phyloP scores from a whole-genome alignment of 2,888 invertebrate genomes.

The Morpho achilles region DNA sequence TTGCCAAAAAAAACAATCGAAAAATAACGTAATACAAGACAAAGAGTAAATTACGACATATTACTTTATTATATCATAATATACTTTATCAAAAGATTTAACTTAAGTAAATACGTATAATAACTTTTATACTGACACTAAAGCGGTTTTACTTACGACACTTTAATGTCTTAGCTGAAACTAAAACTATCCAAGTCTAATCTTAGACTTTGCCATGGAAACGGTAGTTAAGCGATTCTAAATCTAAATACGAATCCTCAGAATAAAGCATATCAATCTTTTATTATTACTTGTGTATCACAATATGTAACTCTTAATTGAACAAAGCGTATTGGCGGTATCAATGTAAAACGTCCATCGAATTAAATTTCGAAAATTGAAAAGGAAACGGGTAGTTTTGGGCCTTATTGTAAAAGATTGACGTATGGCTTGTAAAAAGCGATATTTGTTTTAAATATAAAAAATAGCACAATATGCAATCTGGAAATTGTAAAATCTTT shows the following conservation, averaged over 20 bases:
- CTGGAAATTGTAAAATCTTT: too few species aligned
- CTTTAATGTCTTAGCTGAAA: constrained; percentile 53
- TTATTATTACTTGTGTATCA: not conserved
- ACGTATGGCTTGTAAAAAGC: too few species aligned
- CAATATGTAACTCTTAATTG: constrained; percentile 2
- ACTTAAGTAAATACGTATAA: not conserved
- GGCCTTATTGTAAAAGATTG: too few species aligned
- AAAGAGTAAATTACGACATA: too few species aligned
- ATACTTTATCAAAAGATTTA: too few species aligned
- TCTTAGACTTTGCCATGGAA: constrained; percentile 27
- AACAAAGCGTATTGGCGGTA: not conserved
- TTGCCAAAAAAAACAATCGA: too few species aligned
- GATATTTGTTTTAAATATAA: too few species aligned
- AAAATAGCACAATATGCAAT: too few species aligned
- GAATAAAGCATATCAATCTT: constrained; percentile 6
- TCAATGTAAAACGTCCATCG: not conserved
- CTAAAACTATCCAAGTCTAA: constrained; percentile 30
- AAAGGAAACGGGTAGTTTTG: too few species aligned
- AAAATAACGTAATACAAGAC: too few species aligned
- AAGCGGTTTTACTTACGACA: constrained; percentile 59
- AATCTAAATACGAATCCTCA: constrained; percentile 1
- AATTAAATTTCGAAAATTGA: too few species aligned
- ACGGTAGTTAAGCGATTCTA: constrained; percentile 10
- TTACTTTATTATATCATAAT: too few species aligned
- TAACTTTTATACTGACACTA: constrained; percentile 20